A percentile compares a stretch with the other conserved stretches of the same genome.
phyloP scores from a whole-genome alignment of 2,888 invertebrate genomes.

The Tetanocera ferruginea region DNA sequence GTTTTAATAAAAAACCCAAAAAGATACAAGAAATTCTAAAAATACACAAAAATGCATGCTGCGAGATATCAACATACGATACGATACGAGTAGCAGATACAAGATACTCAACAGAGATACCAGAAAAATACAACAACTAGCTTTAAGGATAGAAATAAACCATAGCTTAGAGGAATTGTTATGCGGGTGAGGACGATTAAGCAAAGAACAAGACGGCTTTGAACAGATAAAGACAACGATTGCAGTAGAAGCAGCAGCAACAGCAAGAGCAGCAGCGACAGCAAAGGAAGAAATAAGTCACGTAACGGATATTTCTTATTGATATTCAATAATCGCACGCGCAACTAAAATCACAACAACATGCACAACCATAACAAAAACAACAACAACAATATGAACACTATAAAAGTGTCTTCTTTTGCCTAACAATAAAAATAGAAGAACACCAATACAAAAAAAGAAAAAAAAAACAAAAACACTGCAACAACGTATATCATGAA shows the following conservation, averaged over 20 bases:
- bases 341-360: slow-evolving; percentile 43
- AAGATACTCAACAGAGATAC: not conserved
- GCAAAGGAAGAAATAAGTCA: slow-evolving; percentile 61
- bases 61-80: not conserved
- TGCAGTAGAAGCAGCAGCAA: slow-evolving; percentile 11
- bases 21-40: slow-evolving; percentile 6
- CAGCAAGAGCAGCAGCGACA: not conserved
- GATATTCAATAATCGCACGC: slow-evolving; percentile 65
- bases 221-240: not conserved
- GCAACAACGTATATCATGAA: not conserved
- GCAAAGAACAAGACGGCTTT: not conserved
- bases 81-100: not conserved
- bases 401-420: slow-evolving; percentile 24
- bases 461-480: not conserved
- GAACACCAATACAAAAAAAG: slow-evolving; percentile 14
- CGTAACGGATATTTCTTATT: slow-evolving; percentile 69
- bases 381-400: slow-evolving; percentile 31
- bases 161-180: not conserved
- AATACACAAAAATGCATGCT: slow-evolving; percentile 25
- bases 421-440: slow-evolving; percentile 23
- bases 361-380: slow-evolving; percentile 27
- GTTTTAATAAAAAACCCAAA: not conserved
- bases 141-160: too few species aligned
- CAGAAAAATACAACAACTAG: too few species aligned
- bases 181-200: slow-evolving; percentile 13